Evolutionary conservation across 2,797 vertebrate species (phyloP).

Genomic region (Notoglanidium macrostoma): DNA sequence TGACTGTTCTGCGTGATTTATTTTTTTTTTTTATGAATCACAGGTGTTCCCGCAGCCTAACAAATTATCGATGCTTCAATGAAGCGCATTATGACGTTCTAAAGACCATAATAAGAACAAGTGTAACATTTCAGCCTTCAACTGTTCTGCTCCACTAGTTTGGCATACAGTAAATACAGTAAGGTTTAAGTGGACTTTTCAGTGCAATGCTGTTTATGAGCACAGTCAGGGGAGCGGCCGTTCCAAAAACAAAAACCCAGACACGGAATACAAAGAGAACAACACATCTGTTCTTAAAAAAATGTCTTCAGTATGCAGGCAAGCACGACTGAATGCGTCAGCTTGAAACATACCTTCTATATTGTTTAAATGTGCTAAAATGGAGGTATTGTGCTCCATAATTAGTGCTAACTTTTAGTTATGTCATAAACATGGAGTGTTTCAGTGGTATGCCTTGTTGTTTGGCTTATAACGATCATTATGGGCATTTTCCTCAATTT

Average conservation of each 20-base stretch:
- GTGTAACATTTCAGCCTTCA: not conserved
- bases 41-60: not conserved
- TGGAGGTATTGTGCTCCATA: not conserved
- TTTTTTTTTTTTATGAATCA: conserved; percentile 15
- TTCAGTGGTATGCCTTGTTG: not conserved
- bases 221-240: not conserved
- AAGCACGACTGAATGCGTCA: not conserved
- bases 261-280: not conserved
- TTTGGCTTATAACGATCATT: not conserved
- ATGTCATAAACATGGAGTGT: not conserved
- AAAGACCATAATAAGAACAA: not conserved
- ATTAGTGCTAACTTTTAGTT: not conserved
- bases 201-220: not conserved
- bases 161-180: conserved; percentile 3
- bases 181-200: not conserved
- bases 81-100: not conserved
- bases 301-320: not conserved
- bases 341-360: not conserved
- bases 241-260: not conserved
- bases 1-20: not conserved
- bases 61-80: not conserved
- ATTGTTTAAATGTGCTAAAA: not conserved
- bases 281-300: not conserved
- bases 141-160: not conserved
- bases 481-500: not conserved